Percentiles rank a stretch among this genome's conserved stretches.
Evolutionary conservation across 2,113 vertebrate species (phyloP).

Genomic region (Stigmatopora nigra): DNA sequence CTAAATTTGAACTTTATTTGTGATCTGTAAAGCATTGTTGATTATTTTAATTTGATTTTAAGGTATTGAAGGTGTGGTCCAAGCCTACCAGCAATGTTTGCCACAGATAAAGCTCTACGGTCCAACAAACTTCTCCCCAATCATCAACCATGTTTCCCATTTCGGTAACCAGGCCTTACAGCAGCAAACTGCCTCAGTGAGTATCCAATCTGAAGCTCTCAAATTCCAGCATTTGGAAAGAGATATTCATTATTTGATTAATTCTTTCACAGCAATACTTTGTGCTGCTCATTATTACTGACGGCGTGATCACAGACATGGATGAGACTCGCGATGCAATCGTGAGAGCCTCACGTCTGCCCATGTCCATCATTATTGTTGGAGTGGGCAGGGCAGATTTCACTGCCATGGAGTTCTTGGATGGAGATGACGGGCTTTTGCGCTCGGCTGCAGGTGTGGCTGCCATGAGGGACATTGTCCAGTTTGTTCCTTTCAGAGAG

Average conservation of each 20-base stretch:
- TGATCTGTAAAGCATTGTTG: neutral
- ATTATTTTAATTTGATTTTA: neutral
- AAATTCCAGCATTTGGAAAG: neutral
- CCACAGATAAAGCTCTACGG: slow-evolving; percentile 90
- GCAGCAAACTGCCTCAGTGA: slow-evolving; percentile 84
- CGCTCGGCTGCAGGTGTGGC: slow-evolving; percentile 72
- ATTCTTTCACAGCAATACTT: slow-evolving; percentile 81
- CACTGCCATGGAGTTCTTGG: slow-evolving; percentile 88
- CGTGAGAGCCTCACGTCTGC: slow-evolving; percentile 83
- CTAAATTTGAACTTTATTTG: neutral
- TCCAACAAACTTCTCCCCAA: slow-evolving; percentile 93
- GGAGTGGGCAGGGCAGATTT: slow-evolving; percentile 93
- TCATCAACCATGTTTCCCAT: slow-evolving; percentile 85
- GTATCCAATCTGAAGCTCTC: slow-evolving; percentile 39
- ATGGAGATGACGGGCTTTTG: slow-evolving; percentile 81
- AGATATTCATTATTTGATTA: neutral
- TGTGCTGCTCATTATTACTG: slow-evolving; percentile 91
- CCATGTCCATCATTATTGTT: slow-evolving; percentile 92
- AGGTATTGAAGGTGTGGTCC: slow-evolving; percentile 87
- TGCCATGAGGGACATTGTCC: slow-evolving; percentile 88
- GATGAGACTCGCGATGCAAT: slow-evolving; percentile 85
- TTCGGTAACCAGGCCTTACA: slow-evolving; percentile 80
- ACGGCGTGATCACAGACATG: slow-evolving; percentile 95
- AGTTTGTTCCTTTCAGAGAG: slow-evolving; percentile 92
- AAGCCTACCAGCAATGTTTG: slow-evolving; percentile 83